Conservation (phyloP, 2,113 vertebrate genomes). For the Bos indicus region DNA sequence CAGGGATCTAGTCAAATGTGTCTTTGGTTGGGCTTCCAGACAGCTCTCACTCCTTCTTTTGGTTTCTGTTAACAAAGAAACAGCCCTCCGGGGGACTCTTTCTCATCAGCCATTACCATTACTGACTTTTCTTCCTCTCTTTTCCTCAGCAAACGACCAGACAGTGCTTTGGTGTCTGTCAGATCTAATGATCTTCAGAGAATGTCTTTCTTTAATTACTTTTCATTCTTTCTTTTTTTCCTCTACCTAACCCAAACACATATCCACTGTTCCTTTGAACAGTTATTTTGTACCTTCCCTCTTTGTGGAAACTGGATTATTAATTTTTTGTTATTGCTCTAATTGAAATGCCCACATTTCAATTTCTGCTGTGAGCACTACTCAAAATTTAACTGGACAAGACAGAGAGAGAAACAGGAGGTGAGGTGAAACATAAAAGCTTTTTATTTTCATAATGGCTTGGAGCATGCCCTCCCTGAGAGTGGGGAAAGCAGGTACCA, state of each 20-base stretch:
- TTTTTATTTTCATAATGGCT: slow-evolving; percentile 55
- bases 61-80: not conserved
- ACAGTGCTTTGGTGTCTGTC: not conserved
- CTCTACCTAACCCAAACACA: not conserved
- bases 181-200: not conserved
- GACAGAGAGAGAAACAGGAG: slow-evolving; percentile 2
- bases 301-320: not conserved
- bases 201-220: slow-evolving; percentile 28
- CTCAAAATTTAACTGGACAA: slow-evolving; percentile 35
- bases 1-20: not conserved
- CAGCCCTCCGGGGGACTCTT: not conserved
- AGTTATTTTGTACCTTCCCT: not conserved
- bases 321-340: not conserved
- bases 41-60: not conserved
- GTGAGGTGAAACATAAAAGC: slow-evolving; percentile 38
- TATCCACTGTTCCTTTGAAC: not conserved
- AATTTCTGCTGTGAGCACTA: slow-evolving; percentile 17
- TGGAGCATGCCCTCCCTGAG: not conserved
- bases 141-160: not conserved
- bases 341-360: slow-evolving; percentile 31
- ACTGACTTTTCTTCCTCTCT: not conserved
- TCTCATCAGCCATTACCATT: not conserved
- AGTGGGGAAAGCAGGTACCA: slow-evolving; percentile 23
- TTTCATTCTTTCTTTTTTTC: not conserved
- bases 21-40: not conserved